Evolutionary conservation across 2,113 vertebrate genomes (phyloP).

Genomic region (Nothoprocta perdicaria): DNA sequence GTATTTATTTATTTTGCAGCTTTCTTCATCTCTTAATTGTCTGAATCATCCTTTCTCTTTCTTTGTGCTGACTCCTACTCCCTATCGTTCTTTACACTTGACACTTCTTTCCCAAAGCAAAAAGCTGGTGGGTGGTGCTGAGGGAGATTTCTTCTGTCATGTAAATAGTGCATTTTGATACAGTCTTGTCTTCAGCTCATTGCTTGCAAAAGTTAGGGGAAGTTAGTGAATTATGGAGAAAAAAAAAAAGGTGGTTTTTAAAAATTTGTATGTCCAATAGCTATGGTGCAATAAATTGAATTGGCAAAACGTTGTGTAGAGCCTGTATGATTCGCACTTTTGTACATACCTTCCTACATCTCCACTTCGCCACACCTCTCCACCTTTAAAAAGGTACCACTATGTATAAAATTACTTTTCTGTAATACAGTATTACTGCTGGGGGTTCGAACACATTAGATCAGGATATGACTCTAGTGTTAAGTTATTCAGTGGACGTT

Average conservation of each 20-base stretch:
- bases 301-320: background rate
- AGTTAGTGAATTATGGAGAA: background rate
- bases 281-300: background rate
- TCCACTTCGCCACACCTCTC: no score
- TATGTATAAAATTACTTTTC: background rate
- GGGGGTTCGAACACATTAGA: background rate
- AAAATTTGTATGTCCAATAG: background rate
- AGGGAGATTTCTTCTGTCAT: background rate
- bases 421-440: background rate
- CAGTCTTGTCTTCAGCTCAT: background rate
- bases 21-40: conserved; percentile 33
- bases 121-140: background rate
- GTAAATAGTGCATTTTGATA: background rate
- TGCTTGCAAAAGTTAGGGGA: background rate
- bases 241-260: background rate
- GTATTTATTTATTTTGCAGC: background rate
- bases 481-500: background rate
- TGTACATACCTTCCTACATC: background rate
- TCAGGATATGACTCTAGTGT: background rate
- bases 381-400: background rate
- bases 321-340: background rate
- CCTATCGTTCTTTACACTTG: background rate
- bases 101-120: background rate
- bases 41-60: background rate
- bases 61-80: background rate